A percentile compares a stretch with the other conserved stretches of the same genome.
These are phyloP conservation scores for Rhaphigaster nebulosa DNA, from an alignment of 2,888 invertebrate genomes.

Conservation along the genomic window DNA sequence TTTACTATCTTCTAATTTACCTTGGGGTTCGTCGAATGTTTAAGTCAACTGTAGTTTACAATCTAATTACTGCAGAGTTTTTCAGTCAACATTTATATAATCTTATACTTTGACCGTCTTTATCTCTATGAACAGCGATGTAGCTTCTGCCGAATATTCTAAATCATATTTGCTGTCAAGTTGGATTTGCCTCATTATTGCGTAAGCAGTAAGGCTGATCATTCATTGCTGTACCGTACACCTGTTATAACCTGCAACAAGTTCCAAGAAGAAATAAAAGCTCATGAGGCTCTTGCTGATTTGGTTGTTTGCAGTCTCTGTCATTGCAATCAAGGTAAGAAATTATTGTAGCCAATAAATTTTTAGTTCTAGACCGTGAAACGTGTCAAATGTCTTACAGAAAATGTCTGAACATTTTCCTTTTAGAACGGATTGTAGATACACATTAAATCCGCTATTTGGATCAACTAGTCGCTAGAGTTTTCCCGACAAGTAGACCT, in stretches of 20 bases:
- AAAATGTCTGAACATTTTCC: too few relatives aligned
- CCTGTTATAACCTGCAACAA: not conserved
- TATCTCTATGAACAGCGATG: not conserved
- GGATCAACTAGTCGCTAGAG: not conserved
- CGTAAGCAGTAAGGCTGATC: conserved; percentile 17
- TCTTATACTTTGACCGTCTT: not conserved
- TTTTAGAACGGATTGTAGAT: not conserved
- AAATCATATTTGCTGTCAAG: not conserved
- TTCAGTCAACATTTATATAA: not conserved
- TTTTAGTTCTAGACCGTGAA: not conserved
- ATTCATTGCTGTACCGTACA: not conserved
- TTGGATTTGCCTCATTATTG: not conserved
- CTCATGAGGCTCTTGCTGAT: not conserved
- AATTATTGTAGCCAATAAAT: not conserved
- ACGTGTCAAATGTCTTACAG: not conserved
- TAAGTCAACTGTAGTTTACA: not conserved
- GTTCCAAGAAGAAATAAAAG: not conserved
- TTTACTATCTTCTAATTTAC: not conserved
- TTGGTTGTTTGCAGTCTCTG: not conserved
- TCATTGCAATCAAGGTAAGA: not conserved
- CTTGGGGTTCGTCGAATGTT: not conserved
- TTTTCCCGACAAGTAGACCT: not conserved
- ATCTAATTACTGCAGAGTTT: not conserved
- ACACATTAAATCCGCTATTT: not conserved
- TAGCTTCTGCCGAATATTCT: not conserved